Evolutionary conservation across 2,113 vertebrate species (phyloP), one percentile per base, ranked within the genome.

Genomic region (Hylia prasina): DNA sequence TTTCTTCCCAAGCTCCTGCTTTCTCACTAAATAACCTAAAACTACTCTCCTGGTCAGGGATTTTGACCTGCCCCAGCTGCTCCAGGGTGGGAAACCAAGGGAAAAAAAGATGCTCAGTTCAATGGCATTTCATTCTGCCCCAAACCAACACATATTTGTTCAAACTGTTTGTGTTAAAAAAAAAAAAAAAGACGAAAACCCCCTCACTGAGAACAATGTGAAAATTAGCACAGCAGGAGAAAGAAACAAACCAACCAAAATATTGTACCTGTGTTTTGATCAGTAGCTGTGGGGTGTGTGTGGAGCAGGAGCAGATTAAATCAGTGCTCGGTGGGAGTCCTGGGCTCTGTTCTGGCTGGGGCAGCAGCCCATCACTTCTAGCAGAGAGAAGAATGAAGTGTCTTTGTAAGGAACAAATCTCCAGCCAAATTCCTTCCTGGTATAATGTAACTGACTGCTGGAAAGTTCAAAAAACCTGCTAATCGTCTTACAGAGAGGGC

Each of bases 381-480:
- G 75, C 45, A 21, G 71, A 48, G 60, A 82, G 68, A 73, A 92
- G 85, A 92, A 92, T 69, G 84, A 2, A 4, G 39, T 82, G 42
- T 65, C 90, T 85, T 72, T 93, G 65, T 54, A 50, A 89, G 82
- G 76, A 82, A 28, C 81, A 73, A 71, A 83, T 81, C 79, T 89
- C 58, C 75, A 86, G 82, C 88, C 90, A 93, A 90, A 96, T 88
- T 90, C 86, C 85, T 78, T 44, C 76, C 71, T 81, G 72, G 17
- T 70, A 35, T 80, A 91, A 88, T 37, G 42, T 47, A 80, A 87
- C 33, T 80, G 94, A 88, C 84, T 90, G 92, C 94, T 95, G 54
- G 80, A 73, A 91, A 90, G 79, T 90, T 91, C 30, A 58, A 37
- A 78, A 93, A 84, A 24, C 53, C 57, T 87, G 70, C 79, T 93